A percentile compares a stretch with the other conserved stretches of the same genome.
phyloP scores from a whole-genome alignment of 2,888 invertebrate species.

The Acrocyrtus sp. region DNA sequence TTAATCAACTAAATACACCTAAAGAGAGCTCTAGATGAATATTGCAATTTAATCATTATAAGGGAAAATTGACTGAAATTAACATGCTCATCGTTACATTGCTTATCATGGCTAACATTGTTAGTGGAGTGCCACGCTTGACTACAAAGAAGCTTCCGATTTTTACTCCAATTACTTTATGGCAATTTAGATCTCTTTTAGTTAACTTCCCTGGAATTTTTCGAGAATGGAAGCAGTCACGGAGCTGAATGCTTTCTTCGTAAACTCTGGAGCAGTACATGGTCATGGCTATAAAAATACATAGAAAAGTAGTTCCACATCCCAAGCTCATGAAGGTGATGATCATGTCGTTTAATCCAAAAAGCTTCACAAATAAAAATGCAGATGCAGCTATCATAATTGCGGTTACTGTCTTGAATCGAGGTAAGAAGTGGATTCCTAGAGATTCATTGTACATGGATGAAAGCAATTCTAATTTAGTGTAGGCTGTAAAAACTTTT shows the following conservation, averaged over 20 bases:
- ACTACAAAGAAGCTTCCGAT: background rate
- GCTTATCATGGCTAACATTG: background rate
- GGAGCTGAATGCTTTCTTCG: background rate
- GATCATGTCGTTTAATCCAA: background rate
- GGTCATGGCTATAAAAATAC: background rate
- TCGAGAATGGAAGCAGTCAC: background rate
- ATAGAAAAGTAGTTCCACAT: background rate
- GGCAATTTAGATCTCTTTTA: background rate
- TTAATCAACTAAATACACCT: too few species aligned
- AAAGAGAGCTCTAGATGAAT: too few species aligned
- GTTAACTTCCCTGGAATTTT: background rate
- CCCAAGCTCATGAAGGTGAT: too few species aligned
- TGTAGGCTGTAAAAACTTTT: background rate
- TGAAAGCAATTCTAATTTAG: background rate
- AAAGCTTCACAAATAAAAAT: background rate
- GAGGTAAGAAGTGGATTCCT: background rate
- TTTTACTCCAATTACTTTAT: background rate
- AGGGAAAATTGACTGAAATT: background rate
- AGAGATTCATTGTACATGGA: background rate
- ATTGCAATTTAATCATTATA: too few species aligned
- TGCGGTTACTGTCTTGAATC: background rate
- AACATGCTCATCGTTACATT: background rate
- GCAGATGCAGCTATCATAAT: background rate
- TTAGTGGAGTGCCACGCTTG: background rate
- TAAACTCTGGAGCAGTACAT: background rate